These are phyloP conservation scores for Anolis apletophallus DNA, from an alignment of 2,797 vertebrate species.

Conservation along the genomic window DNA sequence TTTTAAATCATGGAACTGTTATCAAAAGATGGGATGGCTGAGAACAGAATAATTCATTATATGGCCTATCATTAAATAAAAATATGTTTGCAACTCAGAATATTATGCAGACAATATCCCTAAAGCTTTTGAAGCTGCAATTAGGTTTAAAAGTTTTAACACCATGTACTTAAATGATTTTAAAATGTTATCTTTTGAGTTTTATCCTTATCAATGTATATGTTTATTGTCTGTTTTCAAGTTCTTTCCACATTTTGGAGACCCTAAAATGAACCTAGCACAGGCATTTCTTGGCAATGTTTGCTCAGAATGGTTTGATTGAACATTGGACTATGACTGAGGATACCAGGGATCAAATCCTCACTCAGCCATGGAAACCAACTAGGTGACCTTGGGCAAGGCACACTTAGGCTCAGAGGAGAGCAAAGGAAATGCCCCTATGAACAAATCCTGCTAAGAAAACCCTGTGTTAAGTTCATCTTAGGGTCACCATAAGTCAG, in stretches of 20 bases:
- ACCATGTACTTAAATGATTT: neutral
- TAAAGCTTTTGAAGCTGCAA: neutral
- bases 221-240: neutral
- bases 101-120: neutral
- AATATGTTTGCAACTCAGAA: constrained; percentile 10
- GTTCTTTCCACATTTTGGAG: neutral
- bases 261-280: too few relatives aligned
- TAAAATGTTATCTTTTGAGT: neutral
- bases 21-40: constrained; percentile 11
- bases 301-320: too few relatives aligned
- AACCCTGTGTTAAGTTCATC: too few relatives aligned
- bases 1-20: constrained; percentile 16
- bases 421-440: too few relatives aligned
- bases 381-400: too few relatives aligned
- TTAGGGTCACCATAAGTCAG: too few relatives aligned
- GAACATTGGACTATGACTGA: too few relatives aligned
- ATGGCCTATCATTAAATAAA: neutral
- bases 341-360: too few relatives aligned
- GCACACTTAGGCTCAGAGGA: too few relatives aligned
- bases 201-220: neutral
- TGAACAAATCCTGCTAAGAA: too few relatives aligned
- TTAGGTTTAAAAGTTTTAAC: neutral
- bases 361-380: too few relatives aligned
- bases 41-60: constrained; percentile 9
- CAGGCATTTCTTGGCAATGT: too few relatives aligned